phyloP scores from a whole-genome alignment of 2,797 vertebrate genomes.

The Alouatta caraya region DNA sequence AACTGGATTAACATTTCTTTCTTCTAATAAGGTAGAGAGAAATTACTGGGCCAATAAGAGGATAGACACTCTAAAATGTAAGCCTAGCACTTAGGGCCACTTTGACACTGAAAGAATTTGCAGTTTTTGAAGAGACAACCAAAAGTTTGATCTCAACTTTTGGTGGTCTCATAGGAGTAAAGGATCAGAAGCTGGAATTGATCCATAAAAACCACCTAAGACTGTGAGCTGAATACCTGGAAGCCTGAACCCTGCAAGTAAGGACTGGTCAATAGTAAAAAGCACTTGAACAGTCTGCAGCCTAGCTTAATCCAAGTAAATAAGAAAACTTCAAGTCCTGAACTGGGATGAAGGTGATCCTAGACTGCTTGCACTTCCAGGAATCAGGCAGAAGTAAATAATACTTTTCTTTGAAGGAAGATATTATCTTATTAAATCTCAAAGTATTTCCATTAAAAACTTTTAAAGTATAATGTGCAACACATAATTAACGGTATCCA shows the following conservation, averaged over 20 bases:
- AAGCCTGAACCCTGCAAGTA: neutral
- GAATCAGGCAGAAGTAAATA: neutral
- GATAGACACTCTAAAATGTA: neutral
- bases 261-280: neutral
- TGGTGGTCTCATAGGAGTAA: neutral
- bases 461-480: neutral
- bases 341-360: neutral
- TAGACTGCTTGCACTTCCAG: neutral
- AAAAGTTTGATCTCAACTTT: neutral
- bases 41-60: neutral
- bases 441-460: neutral
- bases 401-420: neutral
- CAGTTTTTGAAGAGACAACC: neutral
- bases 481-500: neutral
- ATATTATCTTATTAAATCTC: neutral
- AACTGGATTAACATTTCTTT: neutral
- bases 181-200: neutral
- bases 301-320: neutral
- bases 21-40: neutral
- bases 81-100: neutral
- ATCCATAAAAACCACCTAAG: neutral
- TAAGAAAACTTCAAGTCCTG: neutral
- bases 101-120: neutral
- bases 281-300: neutral
- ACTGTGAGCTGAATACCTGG: neutral